Evolutionary conservation across 1,140 invertebrate species (phyloP).

Genomic region (Sogatella furcifera): DNA sequence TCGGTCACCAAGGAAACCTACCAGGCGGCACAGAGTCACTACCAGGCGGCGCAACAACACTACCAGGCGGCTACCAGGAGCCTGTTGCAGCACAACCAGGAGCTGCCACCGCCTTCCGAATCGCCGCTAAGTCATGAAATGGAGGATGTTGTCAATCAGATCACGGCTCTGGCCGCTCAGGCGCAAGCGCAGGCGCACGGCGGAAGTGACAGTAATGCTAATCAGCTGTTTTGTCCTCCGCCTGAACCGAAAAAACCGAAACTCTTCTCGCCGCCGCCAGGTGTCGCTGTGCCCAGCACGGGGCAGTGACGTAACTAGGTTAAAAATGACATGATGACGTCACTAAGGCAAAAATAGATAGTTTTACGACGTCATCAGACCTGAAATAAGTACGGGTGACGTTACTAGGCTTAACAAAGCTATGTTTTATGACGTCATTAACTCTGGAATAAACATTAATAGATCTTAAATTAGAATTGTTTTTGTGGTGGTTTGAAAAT

Average conservation of each 20-base stretch:
- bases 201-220: constrained; percentile 23
- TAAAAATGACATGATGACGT: too few relatives aligned
- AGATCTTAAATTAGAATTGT: too few relatives aligned
- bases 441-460: too few relatives aligned
- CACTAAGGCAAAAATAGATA: too few relatives aligned
- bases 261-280: constrained; percentile 7
- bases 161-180: constrained; percentile 60
- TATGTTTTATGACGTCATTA: too few relatives aligned
- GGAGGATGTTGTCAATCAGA: constrained; percentile 74
- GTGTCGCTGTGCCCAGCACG: constrained; percentile 16
- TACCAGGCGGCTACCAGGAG: constrained; percentile 25
- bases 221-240: constrained; percentile 22
- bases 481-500: too few relatives aligned
- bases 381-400: too few relatives aligned
- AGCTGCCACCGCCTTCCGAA: constrained; percentile 23
- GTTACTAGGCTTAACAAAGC: too few relatives aligned
- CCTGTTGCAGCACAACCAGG: constrained; percentile 8
- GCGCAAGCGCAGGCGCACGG: constrained; percentile 13
- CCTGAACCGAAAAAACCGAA: constrained; percentile 17
- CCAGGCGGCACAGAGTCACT: constrained; percentile 17
- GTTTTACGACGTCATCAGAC: too few relatives aligned
- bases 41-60: constrained; percentile 21
- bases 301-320: constrained; percentile 14
- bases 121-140: constrained; percentile 57
- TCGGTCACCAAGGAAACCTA: constrained; percentile 39